Conservation (phyloP, 2,797 vertebrate genomes). For the Lycodopsis pacificus region DNA sequence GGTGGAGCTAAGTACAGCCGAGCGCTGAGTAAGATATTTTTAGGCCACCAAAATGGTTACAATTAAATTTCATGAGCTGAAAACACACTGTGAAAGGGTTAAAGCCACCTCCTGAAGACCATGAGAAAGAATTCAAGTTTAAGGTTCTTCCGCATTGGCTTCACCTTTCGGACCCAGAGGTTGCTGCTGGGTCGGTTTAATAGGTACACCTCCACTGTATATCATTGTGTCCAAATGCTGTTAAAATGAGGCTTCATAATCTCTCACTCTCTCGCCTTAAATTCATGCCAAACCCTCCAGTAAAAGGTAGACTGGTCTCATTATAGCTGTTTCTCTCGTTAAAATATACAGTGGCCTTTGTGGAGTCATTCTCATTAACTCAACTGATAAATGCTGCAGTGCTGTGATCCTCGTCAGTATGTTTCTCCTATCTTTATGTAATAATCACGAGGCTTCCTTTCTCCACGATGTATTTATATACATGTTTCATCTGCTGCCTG, state of each 20-base stretch:
- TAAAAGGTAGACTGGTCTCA: neutral
- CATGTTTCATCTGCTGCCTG: constrained; percentile 25
- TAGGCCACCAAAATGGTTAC: neutral
- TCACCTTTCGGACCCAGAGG: neutral
- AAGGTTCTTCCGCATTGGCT: neutral
- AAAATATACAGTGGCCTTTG: neutral
- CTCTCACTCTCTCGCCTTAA: neutral
- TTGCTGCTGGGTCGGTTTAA: neutral
- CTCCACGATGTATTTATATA: constrained; percentile 19
- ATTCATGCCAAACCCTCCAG: neutral
- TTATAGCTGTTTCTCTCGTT: constrained; percentile 6
- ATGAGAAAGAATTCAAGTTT: neutral
- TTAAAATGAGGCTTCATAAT: neutral
- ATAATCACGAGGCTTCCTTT: constrained; percentile 18
- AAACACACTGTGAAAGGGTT: neutral
- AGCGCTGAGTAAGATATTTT: neutral
- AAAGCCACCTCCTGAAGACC: neutral
- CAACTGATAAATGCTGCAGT: constrained; percentile 21
- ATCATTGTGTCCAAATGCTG: neutral
- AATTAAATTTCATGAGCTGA: neutral
- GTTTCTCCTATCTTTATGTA: constrained; percentile 24
- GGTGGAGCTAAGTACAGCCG: neutral
- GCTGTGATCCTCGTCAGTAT: constrained; percentile 17
- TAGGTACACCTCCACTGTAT: neutral
- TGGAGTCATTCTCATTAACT: constrained; percentile 34